These are phyloP conservation scores for Dendrocopos noguchii DNA, from an alignment of 2,113 vertebrate genomes.

Conservation along the genomic window DNA sequence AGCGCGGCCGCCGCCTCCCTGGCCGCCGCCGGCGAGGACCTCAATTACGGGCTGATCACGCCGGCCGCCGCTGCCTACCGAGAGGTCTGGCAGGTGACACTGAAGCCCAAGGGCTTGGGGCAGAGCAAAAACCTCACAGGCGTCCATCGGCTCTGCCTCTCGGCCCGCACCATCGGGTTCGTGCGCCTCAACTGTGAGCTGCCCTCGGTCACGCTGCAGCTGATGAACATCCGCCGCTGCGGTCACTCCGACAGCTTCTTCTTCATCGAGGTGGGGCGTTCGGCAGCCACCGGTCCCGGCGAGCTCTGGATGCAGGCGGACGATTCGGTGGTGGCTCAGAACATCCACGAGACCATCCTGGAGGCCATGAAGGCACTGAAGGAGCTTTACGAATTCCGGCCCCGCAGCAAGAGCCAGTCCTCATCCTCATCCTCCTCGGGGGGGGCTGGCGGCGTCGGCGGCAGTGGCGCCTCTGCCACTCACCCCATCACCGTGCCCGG, in stretches of 20 bases:
- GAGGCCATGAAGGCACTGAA: constrained; percentile 98
- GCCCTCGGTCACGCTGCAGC: constrained; percentile 91
- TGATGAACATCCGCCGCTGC: constrained; percentile 97
- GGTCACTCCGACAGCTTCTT: constrained; percentile 99
- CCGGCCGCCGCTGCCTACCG: constrained; percentile 85
- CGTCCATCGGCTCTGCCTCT: constrained; percentile 93
- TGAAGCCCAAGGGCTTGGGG: constrained; percentile 94
- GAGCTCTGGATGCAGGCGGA: constrained; percentile 99
- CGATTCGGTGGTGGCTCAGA: constrained; percentile 97
- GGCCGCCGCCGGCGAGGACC: constrained; percentile 78
- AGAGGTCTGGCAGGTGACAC: constrained; percentile 96
- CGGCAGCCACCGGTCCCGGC: constrained; percentile 93
- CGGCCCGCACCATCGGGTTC: constrained; percentile 91
- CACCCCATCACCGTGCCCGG: constrained; percentile 87
- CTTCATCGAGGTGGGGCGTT: constrained; percentile 97
- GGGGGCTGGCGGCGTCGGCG: constrained; percentile 1
- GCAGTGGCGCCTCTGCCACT: constrained; percentile 72
- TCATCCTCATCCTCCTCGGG: constrained; percentile 79
- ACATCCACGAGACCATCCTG: constrained; percentile 96
- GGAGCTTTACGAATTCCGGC: constrained; percentile 94
- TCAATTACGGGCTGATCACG: constrained; percentile 85
- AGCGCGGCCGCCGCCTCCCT: constrained; percentile 63
- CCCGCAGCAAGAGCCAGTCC: constrained; percentile 97
- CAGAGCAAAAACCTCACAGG: constrained; percentile 91
- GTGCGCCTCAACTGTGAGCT: constrained; percentile 92